Conservation (phyloP, 2,888 invertebrate genomes). For the Tinea semifulvella region DNA sequence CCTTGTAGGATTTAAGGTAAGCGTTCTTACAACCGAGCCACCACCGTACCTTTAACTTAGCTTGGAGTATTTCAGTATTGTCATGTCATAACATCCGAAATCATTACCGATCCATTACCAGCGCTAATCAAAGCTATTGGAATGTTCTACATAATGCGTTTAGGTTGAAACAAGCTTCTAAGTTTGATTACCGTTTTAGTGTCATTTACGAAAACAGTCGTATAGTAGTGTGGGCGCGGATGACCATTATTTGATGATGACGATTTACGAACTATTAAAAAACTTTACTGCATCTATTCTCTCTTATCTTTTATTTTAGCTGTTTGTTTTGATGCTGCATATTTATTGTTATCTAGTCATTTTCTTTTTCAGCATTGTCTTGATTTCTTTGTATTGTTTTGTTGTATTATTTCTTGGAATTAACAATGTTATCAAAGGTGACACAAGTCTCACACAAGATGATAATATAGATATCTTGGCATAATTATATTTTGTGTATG, state of each 20-base stretch:
- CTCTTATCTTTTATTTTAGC: neutral
- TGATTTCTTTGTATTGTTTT: neutral
- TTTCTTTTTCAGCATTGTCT: neutral
- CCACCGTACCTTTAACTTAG: too few relatives aligned
- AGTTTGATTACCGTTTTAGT: conserved; percentile 1
- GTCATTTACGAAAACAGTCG: too few relatives aligned
- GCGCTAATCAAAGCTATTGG: too few relatives aligned
- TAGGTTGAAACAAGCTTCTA: neutral
- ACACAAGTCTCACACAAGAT: too few relatives aligned
- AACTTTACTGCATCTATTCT: too few relatives aligned
- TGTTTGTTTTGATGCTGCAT: neutral
- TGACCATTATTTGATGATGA: neutral
- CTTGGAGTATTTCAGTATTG: too few relatives aligned
- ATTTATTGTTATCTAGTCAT: neutral
- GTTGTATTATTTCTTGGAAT: neutral
- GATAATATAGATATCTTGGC: too few relatives aligned
- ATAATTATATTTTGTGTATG: too few relatives aligned
- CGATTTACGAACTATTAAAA: neutral
- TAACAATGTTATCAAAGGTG: neutral
- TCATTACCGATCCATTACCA: too few relatives aligned
- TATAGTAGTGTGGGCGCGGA: neutral
- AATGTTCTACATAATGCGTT: neutral
- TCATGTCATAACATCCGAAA: too few relatives aligned
- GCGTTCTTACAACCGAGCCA: too few relatives aligned
- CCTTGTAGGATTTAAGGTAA: too few relatives aligned